Percentiles rank a stretch among this genome's conserved stretches.
Evolutionary conservation across 2,888 invertebrate genomes (phyloP).

Genomic region (Apamea monoglypha): DNA sequence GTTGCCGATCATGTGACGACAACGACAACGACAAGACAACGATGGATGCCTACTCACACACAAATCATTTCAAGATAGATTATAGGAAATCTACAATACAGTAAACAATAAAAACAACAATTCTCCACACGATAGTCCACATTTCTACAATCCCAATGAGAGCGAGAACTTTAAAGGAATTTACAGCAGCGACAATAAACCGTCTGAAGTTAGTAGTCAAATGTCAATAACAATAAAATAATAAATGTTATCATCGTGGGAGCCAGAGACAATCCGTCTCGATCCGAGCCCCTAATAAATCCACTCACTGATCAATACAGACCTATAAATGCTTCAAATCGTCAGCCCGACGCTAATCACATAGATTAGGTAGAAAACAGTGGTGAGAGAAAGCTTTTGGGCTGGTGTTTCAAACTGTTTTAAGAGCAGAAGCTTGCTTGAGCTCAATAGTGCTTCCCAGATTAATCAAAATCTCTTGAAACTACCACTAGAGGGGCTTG

Average conservation of each 20-base stretch:
- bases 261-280: constrained; percentile 70
- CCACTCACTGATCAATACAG: constrained; percentile 85
- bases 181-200: constrained; percentile 62
- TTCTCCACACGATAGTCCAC: background rate
- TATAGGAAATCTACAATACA: background rate
- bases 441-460: too few species aligned
- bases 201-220: constrained; percentile 59
- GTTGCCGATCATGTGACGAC: too few species aligned
- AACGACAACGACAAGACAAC: too few species aligned
- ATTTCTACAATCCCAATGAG: constrained; percentile 1
- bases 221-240: constrained; percentile 70
- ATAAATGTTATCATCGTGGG: constrained; percentile 78
- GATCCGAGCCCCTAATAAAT: constrained; percentile 80
- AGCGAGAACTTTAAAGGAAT: constrained; percentile 51
- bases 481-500: background rate
- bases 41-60: too few species aligned
- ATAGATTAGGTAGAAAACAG: constrained; percentile 61
- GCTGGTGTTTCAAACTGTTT: background rate
- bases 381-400: constrained; percentile 20
- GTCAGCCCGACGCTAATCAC: constrained; percentile 66
- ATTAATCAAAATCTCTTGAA: background rate
- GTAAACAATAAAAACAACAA: background rate
- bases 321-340: constrained; percentile 85
- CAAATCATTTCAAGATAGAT: too few species aligned
- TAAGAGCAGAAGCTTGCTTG: background rate